phyloP scores from a whole-genome alignment of 2,113 vertebrate species.

The Leptosomus discolor region DNA sequence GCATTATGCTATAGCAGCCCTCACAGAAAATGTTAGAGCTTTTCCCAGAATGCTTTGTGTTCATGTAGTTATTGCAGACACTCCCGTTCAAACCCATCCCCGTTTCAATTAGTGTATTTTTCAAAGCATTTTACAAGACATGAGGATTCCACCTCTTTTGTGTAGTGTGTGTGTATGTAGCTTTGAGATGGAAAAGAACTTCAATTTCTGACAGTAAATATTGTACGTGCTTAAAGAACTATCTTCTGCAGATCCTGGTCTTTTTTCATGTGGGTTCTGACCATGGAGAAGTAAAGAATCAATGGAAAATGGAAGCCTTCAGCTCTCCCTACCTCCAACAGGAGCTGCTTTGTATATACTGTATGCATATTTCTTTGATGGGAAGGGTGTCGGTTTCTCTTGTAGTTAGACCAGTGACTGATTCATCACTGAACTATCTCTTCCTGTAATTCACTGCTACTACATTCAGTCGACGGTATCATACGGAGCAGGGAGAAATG shows the following conservation, averaged over 20 bases:
- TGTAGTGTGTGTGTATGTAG: background rate
- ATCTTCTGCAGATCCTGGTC: background rate
- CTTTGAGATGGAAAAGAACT: background rate
- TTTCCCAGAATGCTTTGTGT: background rate
- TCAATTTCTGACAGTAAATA: background rate
- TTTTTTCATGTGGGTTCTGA: background rate
- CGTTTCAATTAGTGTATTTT: background rate
- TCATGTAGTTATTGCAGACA: background rate
- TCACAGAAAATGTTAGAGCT: background rate
- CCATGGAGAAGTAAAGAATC: background rate
- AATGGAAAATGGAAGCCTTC: background rate
- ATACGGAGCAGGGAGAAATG: background rate
- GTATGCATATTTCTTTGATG: background rate
- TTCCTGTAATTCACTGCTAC: conserved; percentile 32
- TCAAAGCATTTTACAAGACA: background rate
- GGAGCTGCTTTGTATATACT: background rate
- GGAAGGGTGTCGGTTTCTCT: conserved; percentile 2
- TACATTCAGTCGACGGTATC: conserved; percentile 5
- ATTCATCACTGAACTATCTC: conserved; percentile 29
- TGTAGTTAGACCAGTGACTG: conserved; percentile 34
- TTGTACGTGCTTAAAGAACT: background rate
- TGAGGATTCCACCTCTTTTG: background rate
- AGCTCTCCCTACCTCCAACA: background rate
- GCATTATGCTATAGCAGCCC: background rate
- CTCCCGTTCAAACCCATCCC: background rate